Evolutionary conservation across 2,888 invertebrate genomes (phyloP).

Genomic region (Drosophila paranaensis): DNA sequence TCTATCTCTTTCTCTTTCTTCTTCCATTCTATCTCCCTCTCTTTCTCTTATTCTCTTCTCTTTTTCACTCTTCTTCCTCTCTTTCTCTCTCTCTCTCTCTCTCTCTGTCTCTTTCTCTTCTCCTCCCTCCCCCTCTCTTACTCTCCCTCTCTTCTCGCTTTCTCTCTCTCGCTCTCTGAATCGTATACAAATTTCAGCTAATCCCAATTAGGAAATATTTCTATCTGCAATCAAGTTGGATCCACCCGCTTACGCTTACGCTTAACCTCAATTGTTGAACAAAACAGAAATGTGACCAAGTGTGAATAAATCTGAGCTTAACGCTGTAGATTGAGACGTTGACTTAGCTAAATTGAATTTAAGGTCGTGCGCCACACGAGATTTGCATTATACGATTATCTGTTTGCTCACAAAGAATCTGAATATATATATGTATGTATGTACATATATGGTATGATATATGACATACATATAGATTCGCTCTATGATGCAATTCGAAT

Average conservation of each 20-base stretch:
- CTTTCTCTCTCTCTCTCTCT: neutral
- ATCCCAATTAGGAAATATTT: slow-evolving; percentile 39
- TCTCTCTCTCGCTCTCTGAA: neutral
- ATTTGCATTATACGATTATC: slow-evolving; percentile 62
- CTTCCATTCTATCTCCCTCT: neutral
- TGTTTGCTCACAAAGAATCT: neutral
- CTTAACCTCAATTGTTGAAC: slow-evolving; percentile 73
- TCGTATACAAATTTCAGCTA: slow-evolving; percentile 15
- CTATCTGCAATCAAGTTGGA: slow-evolving; percentile 22
- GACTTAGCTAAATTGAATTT: slow-evolving; percentile 77
- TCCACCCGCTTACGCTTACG: slow-evolving; percentile 23
- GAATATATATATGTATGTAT: neutral
- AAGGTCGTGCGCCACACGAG: slow-evolving; percentile 73
- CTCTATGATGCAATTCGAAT: slow-evolving; percentile 63
- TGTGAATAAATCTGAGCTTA: slow-evolving; percentile 65
- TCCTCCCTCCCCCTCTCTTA: neutral
- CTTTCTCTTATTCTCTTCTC: neutral
- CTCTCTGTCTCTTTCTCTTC: neutral
- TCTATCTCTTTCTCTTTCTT: neutral
- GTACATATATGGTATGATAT: neutral
- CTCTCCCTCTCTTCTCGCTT: neutral
- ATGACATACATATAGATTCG: neutral
- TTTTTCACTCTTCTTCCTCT: neutral
- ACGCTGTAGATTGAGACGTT: slow-evolving; percentile 47
- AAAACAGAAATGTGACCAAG: slow-evolving; percentile 42